Percentiles rank a stretch among this genome's conserved stretches.
phyloP scores from a whole-genome alignment of 2,888 invertebrate genomes.

The Tetragnatha montana region DNA sequence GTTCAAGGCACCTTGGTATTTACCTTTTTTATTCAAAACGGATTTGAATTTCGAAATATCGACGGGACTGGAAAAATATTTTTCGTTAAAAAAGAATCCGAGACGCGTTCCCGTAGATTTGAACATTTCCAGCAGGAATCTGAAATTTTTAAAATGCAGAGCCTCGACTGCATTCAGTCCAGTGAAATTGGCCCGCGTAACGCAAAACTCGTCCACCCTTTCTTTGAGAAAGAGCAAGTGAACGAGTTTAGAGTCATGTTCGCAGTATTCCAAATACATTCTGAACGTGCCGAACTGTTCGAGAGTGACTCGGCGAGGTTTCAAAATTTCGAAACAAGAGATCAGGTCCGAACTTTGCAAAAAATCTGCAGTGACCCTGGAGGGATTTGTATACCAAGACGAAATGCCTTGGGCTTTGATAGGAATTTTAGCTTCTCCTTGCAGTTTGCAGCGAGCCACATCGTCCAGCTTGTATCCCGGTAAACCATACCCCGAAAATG shows the following conservation, averaged over 20 bases:
- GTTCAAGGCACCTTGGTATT: slow-evolving; percentile 49
- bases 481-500: slow-evolving; percentile 14
- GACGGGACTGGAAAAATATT: slow-evolving; percentile 3
- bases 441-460: slow-evolving; percentile 13
- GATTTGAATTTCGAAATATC: background rate
- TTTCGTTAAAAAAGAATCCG: slow-evolving; percentile 22
- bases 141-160: slow-evolving; percentile 16
- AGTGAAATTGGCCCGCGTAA: slow-evolving; percentile 16
- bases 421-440: background rate
- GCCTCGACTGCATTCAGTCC: background rate
- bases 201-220: background rate
- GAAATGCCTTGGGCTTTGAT: slow-evolving; percentile 25
- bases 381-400: slow-evolving; percentile 8
- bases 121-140: slow-evolving; percentile 19
- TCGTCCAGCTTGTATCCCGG: slow-evolving; percentile 38
- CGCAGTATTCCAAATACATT: slow-evolving; percentile 30
- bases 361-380: too few species aligned
- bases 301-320: background rate
- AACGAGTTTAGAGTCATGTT: slow-evolving; percentile 26
- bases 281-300: slow-evolving; percentile 44
- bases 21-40: background rate
- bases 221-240: slow-evolving; percentile 33
- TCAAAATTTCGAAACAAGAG: background rate
- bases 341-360: background rate
- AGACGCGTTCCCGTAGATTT: slow-evolving; percentile 26